These are phyloP conservation scores for pig (Sus scrofa) DNA, from an alignment of 2,113 vertebrate species.

Conservation along the genomic window T2T-Sscrofa CM000815.6:120056501-120057000, in stretches of 20 bases:
- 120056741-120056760: neutral
- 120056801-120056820: neutral
- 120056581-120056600: neutral
- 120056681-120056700: neutral
- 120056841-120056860: neutral
- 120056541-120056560: neutral
- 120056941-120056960: neutral
- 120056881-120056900: neutral
- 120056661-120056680: neutral
- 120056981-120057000: neutral
- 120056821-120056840: neutral
- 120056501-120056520: neutral
- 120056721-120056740: neutral
- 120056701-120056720: neutral
- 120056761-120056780: neutral
- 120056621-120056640: neutral
- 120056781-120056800: neutral
- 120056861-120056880: neutral
- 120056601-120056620: neutral
- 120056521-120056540: neutral
- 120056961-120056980: neutral
- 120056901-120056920: neutral
- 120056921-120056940: neutral
- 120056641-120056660: neutral
- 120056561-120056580: neutral